These are phyloP conservation scores for Ellobius talpinus DNA, from an alignment of 2,113 vertebrate genomes.

Conservation along the genomic window DNA sequence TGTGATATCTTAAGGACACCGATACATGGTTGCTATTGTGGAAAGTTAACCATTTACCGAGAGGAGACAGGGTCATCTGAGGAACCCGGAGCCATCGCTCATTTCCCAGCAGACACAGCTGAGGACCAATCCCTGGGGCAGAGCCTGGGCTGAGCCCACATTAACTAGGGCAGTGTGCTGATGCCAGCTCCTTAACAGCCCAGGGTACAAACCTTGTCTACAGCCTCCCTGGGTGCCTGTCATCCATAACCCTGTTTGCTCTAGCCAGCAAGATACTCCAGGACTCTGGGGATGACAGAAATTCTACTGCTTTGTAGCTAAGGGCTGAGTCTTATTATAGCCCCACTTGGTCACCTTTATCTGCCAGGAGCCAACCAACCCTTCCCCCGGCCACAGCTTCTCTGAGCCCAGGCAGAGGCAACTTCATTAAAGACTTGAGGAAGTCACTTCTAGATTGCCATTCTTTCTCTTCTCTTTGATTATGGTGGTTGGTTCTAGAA, in stretches of 20 bases:
- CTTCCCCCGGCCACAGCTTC: background rate
- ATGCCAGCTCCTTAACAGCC: accelerated
- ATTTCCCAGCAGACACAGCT: background rate
- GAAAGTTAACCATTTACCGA: background rate
- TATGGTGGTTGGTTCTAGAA: background rate
- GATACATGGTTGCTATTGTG: too few relatives aligned
- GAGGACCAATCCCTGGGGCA: background rate
- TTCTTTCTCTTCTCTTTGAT: too few relatives aligned
- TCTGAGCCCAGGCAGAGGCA: background rate
- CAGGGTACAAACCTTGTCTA: background rate
- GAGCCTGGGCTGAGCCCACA: too few relatives aligned
- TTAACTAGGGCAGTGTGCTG: background rate
- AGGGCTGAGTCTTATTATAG: background rate
- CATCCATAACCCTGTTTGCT: accelerated
- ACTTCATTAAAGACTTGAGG: background rate
- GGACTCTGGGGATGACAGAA: background rate
- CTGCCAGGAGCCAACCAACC: background rate
- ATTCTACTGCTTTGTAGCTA: background rate
- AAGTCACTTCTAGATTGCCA: background rate
- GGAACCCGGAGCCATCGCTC: background rate
- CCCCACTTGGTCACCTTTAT: background rate
- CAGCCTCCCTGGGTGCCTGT: background rate
- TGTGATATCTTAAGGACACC: background rate
- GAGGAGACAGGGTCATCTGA: too few relatives aligned
- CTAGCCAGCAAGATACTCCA: background rate